phyloP scores from a whole-genome alignment of 2,113 vertebrate genomes.

The Candoia aspera region DNA sequence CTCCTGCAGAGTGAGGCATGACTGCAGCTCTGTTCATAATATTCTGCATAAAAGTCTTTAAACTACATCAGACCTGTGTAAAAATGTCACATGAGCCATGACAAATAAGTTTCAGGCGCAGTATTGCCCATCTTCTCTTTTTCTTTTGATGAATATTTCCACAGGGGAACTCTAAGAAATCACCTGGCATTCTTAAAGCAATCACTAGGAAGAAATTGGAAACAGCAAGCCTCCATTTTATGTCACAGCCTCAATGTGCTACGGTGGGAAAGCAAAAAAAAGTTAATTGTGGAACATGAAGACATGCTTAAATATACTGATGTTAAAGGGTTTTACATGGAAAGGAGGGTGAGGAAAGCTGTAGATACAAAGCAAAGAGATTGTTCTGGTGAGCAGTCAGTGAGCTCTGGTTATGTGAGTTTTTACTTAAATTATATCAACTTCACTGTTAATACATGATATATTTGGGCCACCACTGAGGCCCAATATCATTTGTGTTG shows the following conservation, averaged over 20 bases:
- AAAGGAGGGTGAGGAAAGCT: background rate
- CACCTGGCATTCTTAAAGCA: background rate
- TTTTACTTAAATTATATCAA: background rate
- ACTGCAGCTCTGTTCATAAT: background rate
- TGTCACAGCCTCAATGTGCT: background rate
- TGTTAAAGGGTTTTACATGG: background rate
- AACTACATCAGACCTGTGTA: conserved; percentile 6
- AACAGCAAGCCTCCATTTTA: background rate
- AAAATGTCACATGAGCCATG: background rate
- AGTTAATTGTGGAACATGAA: background rate
- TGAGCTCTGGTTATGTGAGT: background rate
- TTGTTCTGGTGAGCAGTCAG: background rate
- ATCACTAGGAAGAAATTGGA: background rate
- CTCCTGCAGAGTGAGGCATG: conserved; percentile 15
- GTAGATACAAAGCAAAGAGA: background rate
- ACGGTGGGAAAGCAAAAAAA: background rate
- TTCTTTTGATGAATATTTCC: conserved; percentile 21
- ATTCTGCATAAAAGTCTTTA: background rate
- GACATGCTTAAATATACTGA: fast-evolving
- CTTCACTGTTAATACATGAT: background rate
- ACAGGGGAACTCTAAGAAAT: background rate
- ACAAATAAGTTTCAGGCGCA: background rate
- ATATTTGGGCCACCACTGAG: background rate
- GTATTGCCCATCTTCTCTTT: background rate
- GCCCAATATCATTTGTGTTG: background rate